Conservation (phyloP, 2,888 invertebrate species). For the Drosophila subquinaria region DNA sequence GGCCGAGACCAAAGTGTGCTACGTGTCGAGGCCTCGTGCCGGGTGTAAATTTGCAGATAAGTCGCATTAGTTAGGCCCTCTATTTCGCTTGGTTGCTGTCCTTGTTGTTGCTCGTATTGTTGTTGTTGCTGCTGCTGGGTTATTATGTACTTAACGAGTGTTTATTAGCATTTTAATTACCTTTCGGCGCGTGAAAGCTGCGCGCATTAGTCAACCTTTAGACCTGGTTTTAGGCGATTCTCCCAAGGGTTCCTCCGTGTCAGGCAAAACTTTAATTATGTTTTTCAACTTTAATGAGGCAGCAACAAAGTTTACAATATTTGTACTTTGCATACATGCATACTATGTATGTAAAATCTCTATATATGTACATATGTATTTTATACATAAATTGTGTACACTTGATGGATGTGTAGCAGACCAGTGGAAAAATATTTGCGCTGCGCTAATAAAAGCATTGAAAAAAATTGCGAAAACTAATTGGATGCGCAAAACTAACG, state of each 20-base stretch:
- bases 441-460: slow-evolving; percentile 70
- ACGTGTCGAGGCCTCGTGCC: slow-evolving; percentile 54
- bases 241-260: slow-evolving; percentile 40
- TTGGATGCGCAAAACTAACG: slow-evolving; percentile 71
- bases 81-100: slow-evolving; percentile 29
- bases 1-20: slow-evolving; percentile 53
- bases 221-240: slow-evolving; percentile 39
- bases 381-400: slow-evolving; percentile 30
- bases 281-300: slow-evolving; percentile 74
- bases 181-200: slow-evolving; percentile 76
- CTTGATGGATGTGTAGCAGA: slow-evolving; percentile 57
- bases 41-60: slow-evolving; percentile 77
- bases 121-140: slow-evolving; percentile 47
- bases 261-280: slow-evolving; percentile 74
- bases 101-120: slow-evolving; percentile 23
- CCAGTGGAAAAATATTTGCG: slow-evolving; percentile 68
- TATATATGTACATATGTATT: background rate
- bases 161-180: slow-evolving; percentile 83
- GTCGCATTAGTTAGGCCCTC: slow-evolving; percentile 70
- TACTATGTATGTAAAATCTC: slow-evolving; percentile 4
- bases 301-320: slow-evolving; percentile 20
- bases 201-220: slow-evolving; percentile 72
- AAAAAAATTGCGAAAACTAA: slow-evolving; percentile 69
- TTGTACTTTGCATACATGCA: slow-evolving; percentile 32
- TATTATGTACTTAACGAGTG: slow-evolving; percentile 77